Evolutionary conservation across 1,140 invertebrate genomes (phyloP).

Genomic region (Rhopalosiphum maidis): DNA sequence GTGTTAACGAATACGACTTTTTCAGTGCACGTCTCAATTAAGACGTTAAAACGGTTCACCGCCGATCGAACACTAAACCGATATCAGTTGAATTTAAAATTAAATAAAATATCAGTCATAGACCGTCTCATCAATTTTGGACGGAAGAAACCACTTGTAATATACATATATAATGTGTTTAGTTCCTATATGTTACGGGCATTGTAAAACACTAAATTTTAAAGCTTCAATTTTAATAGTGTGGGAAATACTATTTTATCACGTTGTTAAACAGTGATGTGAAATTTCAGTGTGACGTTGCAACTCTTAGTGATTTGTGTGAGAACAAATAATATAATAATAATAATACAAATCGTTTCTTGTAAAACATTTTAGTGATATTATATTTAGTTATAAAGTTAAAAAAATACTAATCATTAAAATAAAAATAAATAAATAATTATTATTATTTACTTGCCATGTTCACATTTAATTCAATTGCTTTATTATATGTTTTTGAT

Average conservation of each 20-base stretch:
- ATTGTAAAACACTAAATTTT: neutral
- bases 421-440: neutral
- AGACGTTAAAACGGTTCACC: neutral
- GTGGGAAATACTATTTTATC: neutral
- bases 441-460: neutral
- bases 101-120: neutral
- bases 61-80: neutral
- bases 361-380: neutral
- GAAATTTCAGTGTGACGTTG: neutral
- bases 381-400: neutral
- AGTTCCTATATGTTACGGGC: neutral
- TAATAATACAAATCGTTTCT: neutral
- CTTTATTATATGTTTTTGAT: neutral
- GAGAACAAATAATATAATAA: neutral
- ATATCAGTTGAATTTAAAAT: neutral
- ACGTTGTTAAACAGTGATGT: neutral
- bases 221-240: neutral
- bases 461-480: neutral
- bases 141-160: neutral
- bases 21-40: neutral
- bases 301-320: neutral
- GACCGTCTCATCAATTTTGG: neutral
- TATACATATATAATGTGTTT: neutral
- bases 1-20: neutral
- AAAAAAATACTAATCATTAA: neutral